phyloP scores from a whole-genome alignment of 2,888 invertebrate genomes.

The Crepidodera aurea region DNA sequence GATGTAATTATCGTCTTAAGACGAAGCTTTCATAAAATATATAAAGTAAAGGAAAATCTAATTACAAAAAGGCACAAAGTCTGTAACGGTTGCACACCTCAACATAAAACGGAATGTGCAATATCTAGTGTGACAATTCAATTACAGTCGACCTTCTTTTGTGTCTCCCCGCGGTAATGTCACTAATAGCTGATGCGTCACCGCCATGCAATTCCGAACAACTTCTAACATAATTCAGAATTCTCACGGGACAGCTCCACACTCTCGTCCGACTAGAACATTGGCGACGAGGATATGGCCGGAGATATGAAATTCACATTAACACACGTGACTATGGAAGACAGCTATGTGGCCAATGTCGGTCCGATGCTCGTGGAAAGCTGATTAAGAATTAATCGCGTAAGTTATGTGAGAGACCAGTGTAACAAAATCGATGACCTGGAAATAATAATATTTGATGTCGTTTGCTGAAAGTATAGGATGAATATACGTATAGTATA shows the following conservation, averaged over 20 bases:
- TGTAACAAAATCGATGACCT: conserved; percentile 18
- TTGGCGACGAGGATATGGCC: neutral
- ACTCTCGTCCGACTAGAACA: conserved; percentile 19
- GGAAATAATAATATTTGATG: conserved; percentile 11
- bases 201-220: conserved; percentile 48
- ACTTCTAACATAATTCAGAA: conserved; percentile 43
- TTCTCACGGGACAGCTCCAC: conserved; percentile 30
- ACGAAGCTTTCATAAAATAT: neutral
- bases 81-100: conserved; percentile 6
- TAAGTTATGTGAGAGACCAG: conserved; percentile 12
- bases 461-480: too few species aligned
- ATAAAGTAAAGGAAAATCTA: neutral
- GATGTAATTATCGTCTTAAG: too few species aligned
- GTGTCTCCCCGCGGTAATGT: conserved; percentile 49
- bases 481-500: too few species aligned
- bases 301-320: conserved; percentile 27
- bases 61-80: conserved; percentile 12
- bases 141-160: conserved; percentile 48
- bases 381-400: conserved; percentile 23
- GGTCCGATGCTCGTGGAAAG: conserved; percentile 8
- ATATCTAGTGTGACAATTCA: conserved; percentile 42
- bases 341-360: conserved; percentile 16
- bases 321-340: conserved; percentile 8
- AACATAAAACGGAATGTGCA: conserved; percentile 22
- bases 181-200: conserved; percentile 53